Conservation (phyloP, 1,140 invertebrate species). For the Monomorium pharaonis region DNA sequence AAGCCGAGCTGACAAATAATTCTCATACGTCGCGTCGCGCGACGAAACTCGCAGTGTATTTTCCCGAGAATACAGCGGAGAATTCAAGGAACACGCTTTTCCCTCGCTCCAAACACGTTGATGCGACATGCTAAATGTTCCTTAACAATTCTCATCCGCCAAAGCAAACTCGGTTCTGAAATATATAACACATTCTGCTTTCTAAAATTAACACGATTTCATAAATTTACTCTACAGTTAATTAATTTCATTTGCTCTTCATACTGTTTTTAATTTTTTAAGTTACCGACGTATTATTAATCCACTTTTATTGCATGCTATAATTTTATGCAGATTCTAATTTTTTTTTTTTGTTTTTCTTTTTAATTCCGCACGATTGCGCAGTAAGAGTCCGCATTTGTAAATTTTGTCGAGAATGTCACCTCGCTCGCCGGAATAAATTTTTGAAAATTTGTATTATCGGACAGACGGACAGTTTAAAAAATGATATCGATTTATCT, state of each 20-base stretch:
- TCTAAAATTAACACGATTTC: background rate
- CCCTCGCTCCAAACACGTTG: background rate
- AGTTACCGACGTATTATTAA: background rate
- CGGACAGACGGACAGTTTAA: background rate
- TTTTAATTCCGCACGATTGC: background rate
- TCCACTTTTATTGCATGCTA: background rate
- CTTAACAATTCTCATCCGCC: slow-evolving; percentile 3
- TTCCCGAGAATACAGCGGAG: slow-evolving; percentile 12
- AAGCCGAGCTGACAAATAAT: slow-evolving; percentile 58
- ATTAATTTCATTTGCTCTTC: background rate
- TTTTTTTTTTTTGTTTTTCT: background rate
- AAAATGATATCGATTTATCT: background rate
- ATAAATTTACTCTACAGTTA: background rate
- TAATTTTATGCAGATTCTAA: background rate
- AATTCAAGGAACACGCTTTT: slow-evolving; percentile 39
- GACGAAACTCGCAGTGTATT: slow-evolving; percentile 54
- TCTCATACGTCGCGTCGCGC: slow-evolving; percentile 47
- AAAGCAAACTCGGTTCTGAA: background rate
- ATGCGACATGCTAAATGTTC: slow-evolving; percentile 43
- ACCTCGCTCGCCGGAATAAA: background rate
- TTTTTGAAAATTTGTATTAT: slow-evolving; percentile 21
- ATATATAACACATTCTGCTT: background rate
- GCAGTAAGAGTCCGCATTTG: background rate
- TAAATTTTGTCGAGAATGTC: background rate
- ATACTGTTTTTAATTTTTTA: background rate